Base-by-base conservation (phyloP, 2,888 invertebrate genomes). In the Epinotia bilunana region DNA sequence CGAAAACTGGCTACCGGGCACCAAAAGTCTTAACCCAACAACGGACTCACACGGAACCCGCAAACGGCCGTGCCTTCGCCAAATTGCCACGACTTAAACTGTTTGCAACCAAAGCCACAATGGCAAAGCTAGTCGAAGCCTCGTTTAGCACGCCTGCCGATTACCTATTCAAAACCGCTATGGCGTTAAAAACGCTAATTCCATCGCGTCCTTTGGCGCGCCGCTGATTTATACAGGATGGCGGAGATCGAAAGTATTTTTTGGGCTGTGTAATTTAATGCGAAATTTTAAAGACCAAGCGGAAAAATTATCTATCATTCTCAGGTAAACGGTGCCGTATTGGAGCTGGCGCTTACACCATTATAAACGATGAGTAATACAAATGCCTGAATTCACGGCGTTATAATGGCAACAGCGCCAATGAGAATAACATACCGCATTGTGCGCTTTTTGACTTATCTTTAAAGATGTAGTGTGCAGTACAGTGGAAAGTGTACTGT, bases 71-170 rank as follows among this genome's bases (percentile, higher is more conserved):
- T 84, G 86, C 83, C 83, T 82, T 78, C 79, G 81, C 78, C 76
- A 82, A 85, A 83, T 84, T 78, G 79, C 72, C 12, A 58, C 78
- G 78, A 77, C 81, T 85, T 81, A 81, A 75, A 71, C 73, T 76
- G 71, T 72, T 72, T 57, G 70, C 23, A 62, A 72, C 73, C 60
- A 28, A 20, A 9, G 7, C 39, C 39, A 18, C 39, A 39, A 62
- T 13, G 11, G 43, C 18, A 49, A 60, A 73, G 68, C 74, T 69
- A 74, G 72, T 69, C 16, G 61, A 33, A 33, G 43, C 7, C 33
- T 46, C 62, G 60, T 72, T 69, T 23, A 72, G 74, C 77, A 77
- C 77, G 77, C 55, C 53, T 11, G 33, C 16, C 72, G 20, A 61
- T 73, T 73, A 49, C 46, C 20, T 61, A 67, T 73, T 73, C 73